These are phyloP conservation scores for Monochamus saltuarius DNA, from an alignment of 1,140 invertebrate species.

Conservation along the genomic window DNA sequence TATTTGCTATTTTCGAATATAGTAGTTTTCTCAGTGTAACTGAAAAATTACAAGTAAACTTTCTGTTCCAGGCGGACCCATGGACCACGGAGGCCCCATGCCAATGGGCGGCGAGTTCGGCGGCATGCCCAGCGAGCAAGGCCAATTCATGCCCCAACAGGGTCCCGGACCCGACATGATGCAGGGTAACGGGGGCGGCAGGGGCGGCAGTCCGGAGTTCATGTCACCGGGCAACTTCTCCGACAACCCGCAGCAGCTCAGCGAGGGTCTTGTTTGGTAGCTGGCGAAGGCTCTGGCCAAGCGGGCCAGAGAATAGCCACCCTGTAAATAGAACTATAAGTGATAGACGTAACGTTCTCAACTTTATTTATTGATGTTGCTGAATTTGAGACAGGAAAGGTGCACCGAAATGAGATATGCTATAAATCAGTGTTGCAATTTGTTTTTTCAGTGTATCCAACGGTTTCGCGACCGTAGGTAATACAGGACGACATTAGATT, in stretches of 20 bases:
- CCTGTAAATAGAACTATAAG: slow-evolving; percentile 13
- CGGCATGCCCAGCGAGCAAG: slow-evolving; percentile 63
- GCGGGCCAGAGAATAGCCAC: slow-evolving; percentile 46
- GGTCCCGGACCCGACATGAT: slow-evolving; percentile 57
- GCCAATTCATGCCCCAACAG: slow-evolving; percentile 61
- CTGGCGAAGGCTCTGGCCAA: slow-evolving; percentile 51
- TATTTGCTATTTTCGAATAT: too few relatives aligned
- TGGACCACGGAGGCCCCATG: slow-evolving; percentile 67
- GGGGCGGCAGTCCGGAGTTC: slow-evolving; percentile 57
- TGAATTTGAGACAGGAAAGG: slow-evolving; percentile 5
- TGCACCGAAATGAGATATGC: slow-evolving; percentile 9
- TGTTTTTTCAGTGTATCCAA: too few relatives aligned
- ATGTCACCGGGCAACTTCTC: slow-evolving; percentile 63
- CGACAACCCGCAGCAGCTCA: slow-evolving; percentile 68
- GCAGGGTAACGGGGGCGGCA: slow-evolving; percentile 53
- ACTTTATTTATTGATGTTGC: slow-evolving; percentile 13
- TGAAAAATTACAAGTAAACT: too few relatives aligned
- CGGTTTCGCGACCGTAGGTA: too few relatives aligned
- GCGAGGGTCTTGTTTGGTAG: slow-evolving; percentile 73
- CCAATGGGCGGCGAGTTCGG: slow-evolving; percentile 65
- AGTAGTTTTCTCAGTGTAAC: too few relatives aligned
- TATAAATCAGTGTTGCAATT: neutral
- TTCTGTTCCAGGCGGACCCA: slow-evolving; percentile 61
- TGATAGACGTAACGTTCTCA: neutral
- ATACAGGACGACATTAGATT: too few relatives aligned